phyloP scores from a whole-genome alignment of 2,113 vertebrate species.

The Mus musculus region DNA sequence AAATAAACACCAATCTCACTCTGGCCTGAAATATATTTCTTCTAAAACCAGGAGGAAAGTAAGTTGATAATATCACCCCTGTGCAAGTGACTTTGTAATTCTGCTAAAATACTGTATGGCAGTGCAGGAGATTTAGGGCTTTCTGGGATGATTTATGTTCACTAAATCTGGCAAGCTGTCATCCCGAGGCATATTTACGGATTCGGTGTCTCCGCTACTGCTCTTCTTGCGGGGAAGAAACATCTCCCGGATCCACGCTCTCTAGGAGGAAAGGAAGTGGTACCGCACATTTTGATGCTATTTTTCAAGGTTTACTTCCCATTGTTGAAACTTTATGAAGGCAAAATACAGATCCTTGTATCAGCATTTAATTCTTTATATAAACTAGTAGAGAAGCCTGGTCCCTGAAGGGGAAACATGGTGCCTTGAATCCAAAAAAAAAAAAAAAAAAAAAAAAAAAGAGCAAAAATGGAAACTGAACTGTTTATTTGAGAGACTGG shows the following conservation, averaged over 20 bases:
- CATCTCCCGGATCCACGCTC: constrained; percentile 36
- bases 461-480: background rate
- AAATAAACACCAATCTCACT: constrained; percentile 6
- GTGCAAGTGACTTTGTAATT: constrained; percentile 42
- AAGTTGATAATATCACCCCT: background rate
- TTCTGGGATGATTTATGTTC: constrained; percentile 67
- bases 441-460: background rate
- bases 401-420: background rate
- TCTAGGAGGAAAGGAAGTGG: background rate
- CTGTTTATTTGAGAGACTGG: background rate
- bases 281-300: background rate
- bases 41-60: constrained; percentile 6
- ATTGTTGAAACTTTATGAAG: constrained; percentile 33
- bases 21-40: constrained; percentile 7
- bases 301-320: constrained; percentile 15
- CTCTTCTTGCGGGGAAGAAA: background rate
- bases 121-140: constrained; percentile 49
- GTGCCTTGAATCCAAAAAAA: background rate
- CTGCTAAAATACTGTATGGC: constrained; percentile 44
- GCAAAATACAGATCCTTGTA: background rate
- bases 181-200: constrained; percentile 59
- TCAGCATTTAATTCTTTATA: background rate
- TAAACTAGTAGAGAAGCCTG: background rate
- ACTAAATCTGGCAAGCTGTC: constrained; percentile 53
- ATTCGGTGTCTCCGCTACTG: constrained; percentile 35